Evolutionary conservation across 2,113 vertebrate genomes (phyloP).

Genomic region (Semicossyphus pulcher): DNA sequence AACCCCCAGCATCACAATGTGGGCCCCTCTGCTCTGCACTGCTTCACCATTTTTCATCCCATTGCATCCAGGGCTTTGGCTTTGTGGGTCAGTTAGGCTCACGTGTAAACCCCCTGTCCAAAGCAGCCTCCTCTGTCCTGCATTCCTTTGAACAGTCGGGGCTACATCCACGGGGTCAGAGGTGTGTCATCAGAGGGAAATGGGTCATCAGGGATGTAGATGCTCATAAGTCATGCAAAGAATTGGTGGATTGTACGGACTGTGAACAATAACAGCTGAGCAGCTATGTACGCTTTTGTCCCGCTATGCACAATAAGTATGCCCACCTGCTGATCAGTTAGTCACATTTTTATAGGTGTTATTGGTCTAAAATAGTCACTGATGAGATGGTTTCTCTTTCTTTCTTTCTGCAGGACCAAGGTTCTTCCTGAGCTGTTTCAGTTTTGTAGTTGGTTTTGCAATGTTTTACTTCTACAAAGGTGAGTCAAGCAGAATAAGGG

Average conservation of each 20-base stretch:
- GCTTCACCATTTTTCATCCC: conserved; percentile 52
- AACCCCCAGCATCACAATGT: conserved; percentile 52
- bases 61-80: conserved; percentile 57
- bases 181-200: conserved; percentile 49
- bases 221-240: background rate
- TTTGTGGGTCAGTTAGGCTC: conserved; percentile 65
- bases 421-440: conserved; percentile 92
- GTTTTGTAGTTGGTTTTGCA: conserved; percentile 87
- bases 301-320: background rate
- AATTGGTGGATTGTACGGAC: background rate
- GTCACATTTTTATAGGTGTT: background rate
- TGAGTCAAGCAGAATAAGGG: conserved; percentile 66
- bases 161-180: conserved; percentile 58
- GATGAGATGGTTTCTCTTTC: background rate
- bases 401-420: conserved; percentile 82
- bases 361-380: background rate
- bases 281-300: background rate
- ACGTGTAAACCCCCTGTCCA: conserved; percentile 24
- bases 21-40: conserved; percentile 34
- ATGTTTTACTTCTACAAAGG: conserved; percentile 91
- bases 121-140: conserved; percentile 61
- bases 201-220: conserved; percentile 42
- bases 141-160: conserved; percentile 65
- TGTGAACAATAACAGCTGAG: background rate
- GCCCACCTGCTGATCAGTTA: background rate